A percentile compares a stretch with the other conserved stretches of the same genome.
Conservation (phyloP, 2,113 vertebrate species). For the Eptesicus fuscus region DNA sequence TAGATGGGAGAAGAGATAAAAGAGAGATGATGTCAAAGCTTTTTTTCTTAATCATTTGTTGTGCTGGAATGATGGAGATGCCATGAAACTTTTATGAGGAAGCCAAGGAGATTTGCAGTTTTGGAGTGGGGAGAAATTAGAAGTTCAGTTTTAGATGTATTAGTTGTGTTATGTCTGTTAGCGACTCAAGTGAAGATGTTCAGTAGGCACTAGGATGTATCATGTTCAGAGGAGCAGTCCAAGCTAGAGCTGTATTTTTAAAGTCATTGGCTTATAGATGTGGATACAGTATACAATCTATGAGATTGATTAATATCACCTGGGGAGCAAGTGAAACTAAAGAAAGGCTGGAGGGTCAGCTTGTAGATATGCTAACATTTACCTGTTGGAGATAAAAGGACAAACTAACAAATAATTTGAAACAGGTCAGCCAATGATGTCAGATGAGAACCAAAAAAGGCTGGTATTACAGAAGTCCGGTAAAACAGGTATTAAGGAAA, state of each 20-base stretch:
- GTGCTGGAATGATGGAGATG: neutral
- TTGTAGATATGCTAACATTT: neutral
- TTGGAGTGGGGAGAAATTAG: neutral
- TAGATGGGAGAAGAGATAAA: neutral
- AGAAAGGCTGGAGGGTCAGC: neutral
- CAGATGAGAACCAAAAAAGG: neutral
- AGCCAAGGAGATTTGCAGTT: neutral
- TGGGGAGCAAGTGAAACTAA: neutral
- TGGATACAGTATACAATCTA: neutral
- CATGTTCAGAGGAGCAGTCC: neutral
- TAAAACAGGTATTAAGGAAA: neutral
- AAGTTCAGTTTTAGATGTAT: neutral
- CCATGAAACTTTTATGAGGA: neutral
- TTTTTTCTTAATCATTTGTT: neutral
- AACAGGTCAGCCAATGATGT: neutral
- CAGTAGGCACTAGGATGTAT: neutral
- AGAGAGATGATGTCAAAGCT: neutral
- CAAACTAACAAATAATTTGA: neutral
- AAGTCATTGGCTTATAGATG: neutral
- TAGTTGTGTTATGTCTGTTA: neutral
- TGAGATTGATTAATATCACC: neutral
- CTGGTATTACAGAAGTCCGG: neutral
- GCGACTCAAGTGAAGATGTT: neutral
- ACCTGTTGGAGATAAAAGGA: neutral
- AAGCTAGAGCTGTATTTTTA: neutral